Evolutionary conservation across 1,140 invertebrate genomes (phyloP).

Genomic region (Heterodera schachtii): DNA sequence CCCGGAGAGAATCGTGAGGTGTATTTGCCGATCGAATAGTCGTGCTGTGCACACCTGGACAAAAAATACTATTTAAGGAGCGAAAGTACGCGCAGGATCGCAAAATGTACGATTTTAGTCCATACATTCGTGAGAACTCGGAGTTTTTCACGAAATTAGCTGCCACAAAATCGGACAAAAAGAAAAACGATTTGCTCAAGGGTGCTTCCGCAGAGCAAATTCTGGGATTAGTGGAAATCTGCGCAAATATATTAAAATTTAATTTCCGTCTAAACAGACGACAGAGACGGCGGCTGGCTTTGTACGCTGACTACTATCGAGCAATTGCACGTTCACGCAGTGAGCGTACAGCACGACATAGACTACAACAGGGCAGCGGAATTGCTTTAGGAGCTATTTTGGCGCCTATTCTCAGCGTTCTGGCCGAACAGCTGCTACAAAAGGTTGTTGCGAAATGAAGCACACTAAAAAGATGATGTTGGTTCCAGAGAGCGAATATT

Average conservation of each 20-base stretch:
- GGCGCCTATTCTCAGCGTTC: conserved; percentile 7
- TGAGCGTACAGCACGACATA: conserved; percentile 28
- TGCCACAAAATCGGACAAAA: no score
- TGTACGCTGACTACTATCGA: conserved; percentile 31
- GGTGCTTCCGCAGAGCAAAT: conserved; percentile 13
- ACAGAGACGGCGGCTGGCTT: conserved; percentile 9
- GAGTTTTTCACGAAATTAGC: conserved; percentile 3
- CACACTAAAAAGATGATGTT: conserved; percentile 23
- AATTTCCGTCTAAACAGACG: conserved; percentile 24
- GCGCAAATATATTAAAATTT: conserved; percentile 25
- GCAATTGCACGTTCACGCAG: conserved; percentile 29
- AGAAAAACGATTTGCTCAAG: no score
- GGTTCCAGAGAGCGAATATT: conserved; percentile 29
- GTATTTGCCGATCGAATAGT: conserved; percentile 10
- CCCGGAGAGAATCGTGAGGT: conserved; percentile 30
- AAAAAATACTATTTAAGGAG: no score
- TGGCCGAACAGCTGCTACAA: conserved; percentile 15
- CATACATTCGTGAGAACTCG: background rate
- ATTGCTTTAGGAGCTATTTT: conserved; percentile 16
- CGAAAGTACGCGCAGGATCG: no score
- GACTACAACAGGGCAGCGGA: conserved; percentile 20
- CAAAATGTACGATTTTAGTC: conserved; percentile 3
- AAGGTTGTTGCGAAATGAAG: conserved; percentile 9
- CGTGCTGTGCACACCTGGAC: no score
- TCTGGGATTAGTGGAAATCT: conserved; percentile 39